Evolutionary conservation across 2,113 vertebrate genomes (phyloP), one percentile per base, ranked within the genome.

Genomic region (Poecilia latipinna): DNA sequence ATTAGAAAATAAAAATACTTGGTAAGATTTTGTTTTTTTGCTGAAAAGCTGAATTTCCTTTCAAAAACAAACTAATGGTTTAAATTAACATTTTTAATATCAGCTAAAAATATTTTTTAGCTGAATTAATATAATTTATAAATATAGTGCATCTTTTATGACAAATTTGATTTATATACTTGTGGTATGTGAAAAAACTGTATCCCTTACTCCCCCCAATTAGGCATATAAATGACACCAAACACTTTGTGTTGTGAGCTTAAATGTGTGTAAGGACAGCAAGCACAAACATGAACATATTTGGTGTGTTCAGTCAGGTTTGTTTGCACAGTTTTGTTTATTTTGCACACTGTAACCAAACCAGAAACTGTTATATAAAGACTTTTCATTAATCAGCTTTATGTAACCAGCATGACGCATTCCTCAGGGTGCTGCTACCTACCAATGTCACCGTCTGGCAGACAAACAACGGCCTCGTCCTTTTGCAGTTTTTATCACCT

Each of bases 341-440:
- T 61, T 69, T 75, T 71, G 68, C 75, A 72, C 72, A 78, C 77
- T 39, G 61, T 64, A 19, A 39, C 33, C 0, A 4, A 60, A 72
- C 68, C 37, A 64, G 71, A 26, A 33, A 28, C 63, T 29, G 44
- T 89, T 89, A 78, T 68, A 84, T 80, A 91, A 88, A 85, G 77
- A 77, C 5, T 1, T 73, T 75, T 86, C 79, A 90, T 91, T 86
- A 82, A 85, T 88, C 84, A 78, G 65, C 57, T 17, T 92, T 88
- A 81, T 22, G 5, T 89, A 89, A 90, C 68, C 66, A 8, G 11
- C 44, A 71, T n/a, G 66, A 70, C 57, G 70, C 88, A 92, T 92
- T 91, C 86, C 84, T 85, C 85, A 83, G 75, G 24, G 74, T 13
- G n/a, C 78, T 81, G 74, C 79, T 72, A 89, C 79, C 82, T 60